Conservation (phyloP, 2,113 vertebrate genomes). For the Sakesphorus luctuosus region DNA sequence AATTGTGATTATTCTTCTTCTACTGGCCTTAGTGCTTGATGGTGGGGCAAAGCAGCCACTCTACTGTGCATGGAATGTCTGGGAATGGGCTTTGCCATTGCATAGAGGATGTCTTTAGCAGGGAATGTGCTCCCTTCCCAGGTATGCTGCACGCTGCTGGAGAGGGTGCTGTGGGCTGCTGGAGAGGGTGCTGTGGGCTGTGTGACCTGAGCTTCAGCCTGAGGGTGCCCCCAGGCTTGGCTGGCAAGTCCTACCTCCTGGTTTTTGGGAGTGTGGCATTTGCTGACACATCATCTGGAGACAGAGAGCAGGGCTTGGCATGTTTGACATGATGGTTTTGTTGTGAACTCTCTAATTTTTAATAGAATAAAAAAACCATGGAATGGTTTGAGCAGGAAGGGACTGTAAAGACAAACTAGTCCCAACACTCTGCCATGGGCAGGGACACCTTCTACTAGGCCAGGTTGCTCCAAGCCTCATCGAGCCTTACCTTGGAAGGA, state of each 20-base stretch:
- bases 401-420: not conserved
- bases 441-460: not conserved
- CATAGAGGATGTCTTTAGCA: not conserved
- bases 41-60: not conserved
- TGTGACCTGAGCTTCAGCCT: not conserved
- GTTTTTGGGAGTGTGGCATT: not conserved
- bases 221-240: not conserved
- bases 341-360: not conserved
- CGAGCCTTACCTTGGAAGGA: not conserved
- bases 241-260: not conserved
- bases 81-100: not conserved
- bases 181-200: fast-evolving
- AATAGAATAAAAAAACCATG: not conserved
- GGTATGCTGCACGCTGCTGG: not conserved
- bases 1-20: not conserved
- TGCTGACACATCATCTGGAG: not conserved
- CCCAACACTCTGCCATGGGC: not conserved
- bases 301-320: not conserved
- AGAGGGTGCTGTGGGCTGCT: fast-evolving
- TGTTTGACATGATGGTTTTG: not conserved
- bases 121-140: too few relatives aligned
- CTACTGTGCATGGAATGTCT: fast-evolving
- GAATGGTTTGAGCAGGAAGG: not conserved
- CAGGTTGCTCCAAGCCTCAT: not conserved
- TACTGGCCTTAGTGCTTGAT: not conserved